phyloP scores from a whole-genome alignment of 2,113 vertebrate genomes.

The Corythornis madagascariensis region DNA sequence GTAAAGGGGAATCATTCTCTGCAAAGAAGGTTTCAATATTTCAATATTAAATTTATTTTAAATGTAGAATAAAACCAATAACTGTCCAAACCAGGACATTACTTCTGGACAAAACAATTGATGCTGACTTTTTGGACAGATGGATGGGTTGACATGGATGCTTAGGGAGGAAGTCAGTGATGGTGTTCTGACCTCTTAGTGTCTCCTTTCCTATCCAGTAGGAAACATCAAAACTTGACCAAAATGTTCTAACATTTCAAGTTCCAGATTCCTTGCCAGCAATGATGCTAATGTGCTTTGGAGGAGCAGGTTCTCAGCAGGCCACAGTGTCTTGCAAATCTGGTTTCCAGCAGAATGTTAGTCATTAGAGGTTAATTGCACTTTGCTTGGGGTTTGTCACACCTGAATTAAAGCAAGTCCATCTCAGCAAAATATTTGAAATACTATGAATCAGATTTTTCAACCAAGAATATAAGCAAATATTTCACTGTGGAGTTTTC shows the following conservation, averaged over 20 bases:
- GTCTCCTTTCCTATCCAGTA: not conserved
- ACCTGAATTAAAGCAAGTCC: constrained; percentile 18
- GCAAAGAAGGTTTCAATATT: not conserved
- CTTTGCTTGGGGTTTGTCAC: not conserved
- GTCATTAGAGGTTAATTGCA: not conserved
- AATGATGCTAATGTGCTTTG: not conserved
- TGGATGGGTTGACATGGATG: not conserved
- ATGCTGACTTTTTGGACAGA: not conserved
- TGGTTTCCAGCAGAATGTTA: not conserved
- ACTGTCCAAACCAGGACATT: no score
- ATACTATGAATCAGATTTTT: constrained; percentile 47
- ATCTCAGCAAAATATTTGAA: constrained; percentile 33
- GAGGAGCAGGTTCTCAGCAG: not conserved
- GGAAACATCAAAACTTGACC: not conserved
- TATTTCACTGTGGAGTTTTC: not conserved
- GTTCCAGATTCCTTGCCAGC: not conserved
- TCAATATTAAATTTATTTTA: not conserved
- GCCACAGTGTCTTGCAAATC: not conserved
- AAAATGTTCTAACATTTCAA: not conserved
- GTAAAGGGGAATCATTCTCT: not conserved
- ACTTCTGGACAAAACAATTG: not conserved
- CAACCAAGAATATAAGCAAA: constrained; percentile 28
- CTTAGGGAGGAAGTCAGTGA: not conserved
- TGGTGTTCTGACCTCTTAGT: not conserved
- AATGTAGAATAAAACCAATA: not conserved